Evolutionary conservation across 2,113 vertebrate species (phyloP), one percentile per base, ranked within the genome.

Genomic region (Petrocephalus microphthalmus): DNA sequence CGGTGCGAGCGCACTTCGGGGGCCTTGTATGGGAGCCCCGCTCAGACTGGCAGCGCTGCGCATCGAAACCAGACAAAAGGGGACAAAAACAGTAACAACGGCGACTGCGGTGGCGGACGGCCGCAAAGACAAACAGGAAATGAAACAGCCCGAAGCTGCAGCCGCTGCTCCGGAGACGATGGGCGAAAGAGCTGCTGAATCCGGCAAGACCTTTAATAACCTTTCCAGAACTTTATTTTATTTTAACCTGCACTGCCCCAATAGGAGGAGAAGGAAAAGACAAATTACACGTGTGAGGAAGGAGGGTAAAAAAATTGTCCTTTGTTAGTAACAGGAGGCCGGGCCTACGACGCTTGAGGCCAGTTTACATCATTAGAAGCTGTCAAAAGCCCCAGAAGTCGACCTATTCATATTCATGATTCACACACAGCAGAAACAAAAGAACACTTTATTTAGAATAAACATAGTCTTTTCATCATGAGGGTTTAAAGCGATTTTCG

Each of bases 21-120:
- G 51, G 51, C 45, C 51, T 25, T 22, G 7, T 94, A 42, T 95
- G 64, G 89, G 52, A 92, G 92, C 90, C 29, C 89, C 91, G 90
- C 89, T 29, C 11, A 22, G 81, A 8, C 87, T 53, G 47, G 47
- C 64, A 92, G 92, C 92, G 91, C 92, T 89, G 89, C 84, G 91
- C 87, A 87, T 86, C 89, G 92, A 92, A 92, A 90, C 88, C 91
- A 89, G 57, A 90, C 20, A 82, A 74, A 82, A 64, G 90, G 89
- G 91, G 91, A 93, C 90, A 92, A 91, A 93, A 94, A 93, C 91
- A 92, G 92, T 91, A 93, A 91, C 91, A 90, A 89, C 85, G 89
- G 91, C 89, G 89, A 89, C 89, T 87, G 91, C 25, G 64, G 11
- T 88, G 90, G 90, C 93, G 52, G 92, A 87, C 84, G 89, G 84